These are phyloP conservation scores for Turnix velox DNA, from an alignment of 2,113 vertebrate species.

Conservation along the genomic window DNA sequence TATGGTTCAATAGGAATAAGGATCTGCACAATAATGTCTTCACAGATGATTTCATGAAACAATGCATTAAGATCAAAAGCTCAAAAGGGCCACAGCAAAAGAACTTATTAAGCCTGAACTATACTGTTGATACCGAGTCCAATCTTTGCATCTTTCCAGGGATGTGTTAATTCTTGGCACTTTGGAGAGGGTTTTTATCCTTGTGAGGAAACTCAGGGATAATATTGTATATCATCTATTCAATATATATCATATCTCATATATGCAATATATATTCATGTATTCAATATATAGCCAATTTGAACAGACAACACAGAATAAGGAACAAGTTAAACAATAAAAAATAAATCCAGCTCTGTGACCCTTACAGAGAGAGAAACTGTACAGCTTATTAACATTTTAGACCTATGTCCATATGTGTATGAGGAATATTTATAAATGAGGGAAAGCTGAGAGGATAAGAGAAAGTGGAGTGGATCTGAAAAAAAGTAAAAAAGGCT, in stretches of 20 bases:
- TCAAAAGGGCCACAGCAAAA: neutral
- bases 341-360: neutral
- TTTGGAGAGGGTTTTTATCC: neutral
- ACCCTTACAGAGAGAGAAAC: neutral
- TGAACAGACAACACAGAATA: neutral
- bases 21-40: neutral
- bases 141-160: neutral
- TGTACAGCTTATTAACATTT: neutral
- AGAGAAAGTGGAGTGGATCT: neutral
- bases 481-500: neutral
- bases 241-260: too few relatives aligned
- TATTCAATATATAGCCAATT: neutral
- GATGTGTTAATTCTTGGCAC: neutral
- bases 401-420: neutral
- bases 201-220: neutral
- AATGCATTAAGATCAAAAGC: neutral
- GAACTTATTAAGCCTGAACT: neutral
- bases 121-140: neutral
- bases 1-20: neutral
- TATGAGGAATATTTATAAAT: neutral
- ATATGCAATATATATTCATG: too few relatives aligned
- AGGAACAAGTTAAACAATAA: neutral
- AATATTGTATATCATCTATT: neutral
- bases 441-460: neutral
- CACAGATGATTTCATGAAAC: neutral